These are phyloP conservation scores for Podocnemis expansa DNA, from an alignment of 2,113 vertebrate genomes.

Conservation along the genomic window DNA sequence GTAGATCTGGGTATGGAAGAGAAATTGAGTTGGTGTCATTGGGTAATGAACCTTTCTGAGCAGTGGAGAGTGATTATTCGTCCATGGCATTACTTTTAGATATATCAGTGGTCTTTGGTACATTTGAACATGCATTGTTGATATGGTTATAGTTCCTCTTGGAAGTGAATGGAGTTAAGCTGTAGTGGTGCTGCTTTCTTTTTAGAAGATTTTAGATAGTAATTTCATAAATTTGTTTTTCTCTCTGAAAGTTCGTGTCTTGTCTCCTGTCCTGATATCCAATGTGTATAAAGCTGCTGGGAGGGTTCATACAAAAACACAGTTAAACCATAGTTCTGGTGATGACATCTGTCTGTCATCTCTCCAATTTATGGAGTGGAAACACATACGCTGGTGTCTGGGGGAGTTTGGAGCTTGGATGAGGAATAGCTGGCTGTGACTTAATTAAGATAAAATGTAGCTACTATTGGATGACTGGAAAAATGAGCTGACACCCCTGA, in stretches of 20 bases:
- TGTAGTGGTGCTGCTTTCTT: background rate
- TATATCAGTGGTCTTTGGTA: background rate
- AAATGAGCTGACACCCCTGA: no score
- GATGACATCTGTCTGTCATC: background rate
- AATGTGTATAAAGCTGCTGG: background rate
- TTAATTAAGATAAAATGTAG: background rate
- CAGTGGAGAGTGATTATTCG: background rate
- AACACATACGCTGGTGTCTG: background rate
- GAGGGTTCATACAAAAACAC: background rate
- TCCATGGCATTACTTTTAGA: background rate
- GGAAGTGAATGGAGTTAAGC: background rate
- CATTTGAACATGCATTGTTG: background rate
- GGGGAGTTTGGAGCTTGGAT: background rate
- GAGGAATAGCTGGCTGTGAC: background rate
- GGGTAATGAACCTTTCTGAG: background rate
- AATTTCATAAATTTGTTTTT: background rate
- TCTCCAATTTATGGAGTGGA: fast-evolving
- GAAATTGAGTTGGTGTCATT: background rate
- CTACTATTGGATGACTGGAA: no score
- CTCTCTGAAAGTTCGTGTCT: background rate
- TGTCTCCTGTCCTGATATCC: background rate
- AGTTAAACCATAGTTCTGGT: fast-evolving
- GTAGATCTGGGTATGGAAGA: background rate
- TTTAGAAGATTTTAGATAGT: background rate
- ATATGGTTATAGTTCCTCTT: background rate